phyloP scores from a whole-genome alignment of 2,113 vertebrate species.

The Riparia riparia region DNA sequence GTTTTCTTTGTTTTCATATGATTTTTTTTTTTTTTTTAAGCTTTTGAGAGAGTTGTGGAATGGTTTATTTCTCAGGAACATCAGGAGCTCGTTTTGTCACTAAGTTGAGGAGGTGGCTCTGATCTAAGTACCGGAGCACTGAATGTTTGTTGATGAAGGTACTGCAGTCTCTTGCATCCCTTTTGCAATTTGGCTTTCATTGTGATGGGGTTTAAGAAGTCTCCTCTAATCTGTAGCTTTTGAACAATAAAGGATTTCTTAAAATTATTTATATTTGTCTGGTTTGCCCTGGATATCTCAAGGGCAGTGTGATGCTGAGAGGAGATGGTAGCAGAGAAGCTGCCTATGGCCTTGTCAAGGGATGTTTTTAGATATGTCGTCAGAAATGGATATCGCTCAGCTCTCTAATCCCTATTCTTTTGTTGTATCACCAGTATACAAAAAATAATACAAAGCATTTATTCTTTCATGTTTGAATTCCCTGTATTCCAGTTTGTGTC shows the following conservation, averaged over 20 bases:
- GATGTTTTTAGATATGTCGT: background rate
- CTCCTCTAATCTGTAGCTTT: fast-evolving
- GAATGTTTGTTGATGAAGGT: fast-evolving
- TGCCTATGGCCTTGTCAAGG: background rate
- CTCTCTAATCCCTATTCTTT: fast-evolving
- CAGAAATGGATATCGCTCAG: background rate
- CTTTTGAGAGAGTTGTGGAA: fast-evolving
- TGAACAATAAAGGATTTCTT: background rate
- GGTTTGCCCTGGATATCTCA: fast-evolving
- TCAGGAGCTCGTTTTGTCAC: fast-evolving
- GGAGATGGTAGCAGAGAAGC: background rate
- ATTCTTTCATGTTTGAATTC: background rate
- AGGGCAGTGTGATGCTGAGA: fast-evolving
- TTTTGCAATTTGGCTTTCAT: fast-evolving
- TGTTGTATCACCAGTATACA: background rate
- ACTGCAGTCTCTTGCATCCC: fast-evolving
- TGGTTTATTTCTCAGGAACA: fast-evolving
- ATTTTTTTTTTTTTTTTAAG: fast-evolving
- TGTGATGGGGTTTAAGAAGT: fast-evolving
- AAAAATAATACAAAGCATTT: background rate
- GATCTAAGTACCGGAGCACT: fast-evolving
- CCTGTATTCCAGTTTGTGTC: background rate
- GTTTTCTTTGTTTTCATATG: fast-evolving
- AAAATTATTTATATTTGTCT: fast-evolving
- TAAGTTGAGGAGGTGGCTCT: fast-evolving